These are phyloP conservation scores for Hassar affinis DNA, from an alignment of 2,113 vertebrate genomes.

Conservation along the genomic window DNA sequence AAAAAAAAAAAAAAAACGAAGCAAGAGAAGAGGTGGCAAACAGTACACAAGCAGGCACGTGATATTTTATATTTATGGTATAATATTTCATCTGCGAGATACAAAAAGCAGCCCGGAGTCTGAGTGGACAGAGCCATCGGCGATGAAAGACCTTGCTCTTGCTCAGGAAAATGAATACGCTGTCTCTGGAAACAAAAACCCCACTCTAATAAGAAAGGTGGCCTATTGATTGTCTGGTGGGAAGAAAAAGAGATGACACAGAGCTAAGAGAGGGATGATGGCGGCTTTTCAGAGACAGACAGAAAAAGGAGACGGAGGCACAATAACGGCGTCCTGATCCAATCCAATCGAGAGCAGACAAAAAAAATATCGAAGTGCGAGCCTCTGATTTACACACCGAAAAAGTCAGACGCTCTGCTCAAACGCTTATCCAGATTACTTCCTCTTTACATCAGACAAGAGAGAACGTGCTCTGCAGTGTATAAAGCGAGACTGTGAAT, in stretches of 20 bases:
- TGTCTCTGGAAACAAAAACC: constrained; percentile 38
- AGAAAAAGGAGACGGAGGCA: constrained; percentile 33
- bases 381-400: constrained; percentile 42
- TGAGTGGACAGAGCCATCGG: background rate
- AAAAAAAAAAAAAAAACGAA: background rate
- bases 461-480: background rate
- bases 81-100: background rate
- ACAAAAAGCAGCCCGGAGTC: background rate
- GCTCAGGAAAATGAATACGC: constrained; percentile 14
- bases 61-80: background rate
- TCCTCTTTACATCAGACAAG: background rate
- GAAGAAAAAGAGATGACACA: constrained; percentile 16
- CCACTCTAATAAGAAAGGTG: constrained; percentile 49
- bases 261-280: constrained; percentile 42
- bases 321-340: constrained; percentile 44
- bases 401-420: constrained; percentile 8
- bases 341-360: constrained; percentile 40
- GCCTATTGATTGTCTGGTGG: constrained; percentile 51
- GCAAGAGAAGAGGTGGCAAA: constrained; percentile 17
- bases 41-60: background rate
- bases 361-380: constrained; percentile 37
- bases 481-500: background rate
- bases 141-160: background rate
- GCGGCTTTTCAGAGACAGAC: constrained; percentile 35
- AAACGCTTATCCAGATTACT: background rate